Evolutionary conservation across 1,140 invertebrate genomes (phyloP), one percentile per base, ranked within the genome.

Genomic region (Oncopeltus fasciatus): DNA sequence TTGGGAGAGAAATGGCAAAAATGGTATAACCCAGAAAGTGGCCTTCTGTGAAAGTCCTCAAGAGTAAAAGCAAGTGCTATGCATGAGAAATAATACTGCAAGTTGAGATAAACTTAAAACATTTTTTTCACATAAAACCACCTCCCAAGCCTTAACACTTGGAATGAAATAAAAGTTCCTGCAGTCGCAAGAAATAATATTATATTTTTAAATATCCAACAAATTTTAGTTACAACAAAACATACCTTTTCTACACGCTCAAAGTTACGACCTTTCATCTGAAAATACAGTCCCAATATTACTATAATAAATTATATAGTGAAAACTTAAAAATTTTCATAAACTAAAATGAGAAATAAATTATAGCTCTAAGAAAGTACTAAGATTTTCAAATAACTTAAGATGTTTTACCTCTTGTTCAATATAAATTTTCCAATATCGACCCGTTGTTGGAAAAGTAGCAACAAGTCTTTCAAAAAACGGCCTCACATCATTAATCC

Each of bases 381-480:
- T 43, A 43, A 43, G 38, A 11, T 43, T 43, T n/a, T 11, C 11
- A 11, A 43, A n/a, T n/a, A 43, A 11, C n/a, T 43, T 43, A 11
- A 43, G 38, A 43, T 11, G 38, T 43, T n/a, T n/a, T 77, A 93
- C 90, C 87, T 99, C 96, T 80, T 98, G 94, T 76, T 99, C 96
- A 69, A 99, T 98, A 76, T 97, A 99, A 66, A 96, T 90, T 77
- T 97, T 98, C 96, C 96, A 99, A 74, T 94, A 99, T 64, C 93
- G 81, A 1, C 95, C 96, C 46, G 92, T 90, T 33, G 92, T 96
- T 5, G 95, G 93, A 73, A 98, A 99, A 18, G 93, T 90, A 16
- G 78, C 75, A 1, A 99, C 90, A 1, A 99, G 77, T 69, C 88
- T 88, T 75, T 99, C 96, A 73, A 96, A 99, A 62, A 97, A 82